Percentiles rank a stretch among this genome's conserved stretches.
phyloP scores from a whole-genome alignment of 2,888 invertebrate genomes.

The Xestia rhomboidea region DNA sequence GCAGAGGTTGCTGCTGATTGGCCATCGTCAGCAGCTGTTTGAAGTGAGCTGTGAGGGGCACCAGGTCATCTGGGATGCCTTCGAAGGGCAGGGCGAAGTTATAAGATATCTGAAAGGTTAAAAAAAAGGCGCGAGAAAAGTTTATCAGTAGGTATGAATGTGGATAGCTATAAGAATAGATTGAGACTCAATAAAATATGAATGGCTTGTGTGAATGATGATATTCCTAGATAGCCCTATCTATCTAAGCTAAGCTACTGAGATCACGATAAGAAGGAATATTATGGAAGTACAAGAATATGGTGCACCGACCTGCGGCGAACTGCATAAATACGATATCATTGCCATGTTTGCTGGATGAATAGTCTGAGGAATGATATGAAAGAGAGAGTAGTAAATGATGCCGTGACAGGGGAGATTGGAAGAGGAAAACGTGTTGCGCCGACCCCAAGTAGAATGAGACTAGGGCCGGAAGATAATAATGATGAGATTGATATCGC shows the following conservation, averaged over 20 bases:
- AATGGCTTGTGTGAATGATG: not conserved
- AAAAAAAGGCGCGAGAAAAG: not conserved
- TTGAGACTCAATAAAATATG: not conserved
- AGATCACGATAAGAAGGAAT: not conserved
- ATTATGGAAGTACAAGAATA: not conserved
- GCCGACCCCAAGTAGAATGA: not conserved
- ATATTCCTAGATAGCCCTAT: not conserved
- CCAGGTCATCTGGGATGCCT: slow-evolving; percentile 98
- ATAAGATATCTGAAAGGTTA: slow-evolving; percentile 94
- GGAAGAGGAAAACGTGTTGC: not conserved
- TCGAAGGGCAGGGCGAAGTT: slow-evolving; percentile 97
- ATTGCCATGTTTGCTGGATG: not conserved
- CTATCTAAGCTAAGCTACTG: not conserved
- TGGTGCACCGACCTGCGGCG: not conserved
- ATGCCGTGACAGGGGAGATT: not conserved
- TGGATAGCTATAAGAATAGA: not conserved
- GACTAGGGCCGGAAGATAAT: not conserved
- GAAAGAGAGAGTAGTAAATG: not conserved
- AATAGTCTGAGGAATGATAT: not conserved
- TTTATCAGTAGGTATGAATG: not conserved
- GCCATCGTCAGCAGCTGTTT: slow-evolving; percentile 97
- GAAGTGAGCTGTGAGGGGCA: slow-evolving; percentile 98
- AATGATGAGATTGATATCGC: not conserved
- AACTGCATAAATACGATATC: too few relatives aligned
- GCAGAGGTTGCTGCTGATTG: slow-evolving; percentile 95